These are phyloP conservation scores for Stomatorhinus ivindoensis DNA, from an alignment of 2,113 vertebrate genomes.

Conservation along the genomic window DNA sequence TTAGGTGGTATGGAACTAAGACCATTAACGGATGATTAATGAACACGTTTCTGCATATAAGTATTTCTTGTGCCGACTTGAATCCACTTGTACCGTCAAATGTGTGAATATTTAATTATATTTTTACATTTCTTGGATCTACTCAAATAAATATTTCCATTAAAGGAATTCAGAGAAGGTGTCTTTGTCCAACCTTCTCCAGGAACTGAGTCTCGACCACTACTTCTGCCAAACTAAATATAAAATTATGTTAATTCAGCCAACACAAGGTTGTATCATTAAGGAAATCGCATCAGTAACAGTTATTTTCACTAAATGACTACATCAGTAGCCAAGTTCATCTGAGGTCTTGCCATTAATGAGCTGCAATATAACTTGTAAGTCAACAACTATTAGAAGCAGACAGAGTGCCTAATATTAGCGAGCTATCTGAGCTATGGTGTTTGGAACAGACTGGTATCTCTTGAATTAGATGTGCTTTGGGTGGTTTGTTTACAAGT, in stretches of 20 bases:
- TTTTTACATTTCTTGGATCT: not conserved
- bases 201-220: not conserved
- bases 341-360: not conserved
- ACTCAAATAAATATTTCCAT: not conserved
- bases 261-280: not conserved
- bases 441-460: not conserved
- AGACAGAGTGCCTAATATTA: not conserved
- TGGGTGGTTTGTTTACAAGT: constrained; percentile 3
- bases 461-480: not conserved
- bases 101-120: not conserved
- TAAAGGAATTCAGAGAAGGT: not conserved
- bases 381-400: constrained; percentile 1
- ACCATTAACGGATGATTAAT: not conserved
- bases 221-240: not conserved
- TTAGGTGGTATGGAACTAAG: not conserved
- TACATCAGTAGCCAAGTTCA: not conserved
- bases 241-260: not conserved
- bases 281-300: not conserved
- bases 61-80: not conserved
- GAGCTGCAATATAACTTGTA: not conserved
- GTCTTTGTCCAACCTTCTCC: not conserved
- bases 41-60: not conserved
- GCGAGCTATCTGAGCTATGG: not conserved
- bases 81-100: not conserved
- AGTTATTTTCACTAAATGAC: not conserved